Base-by-base conservation (phyloP, 23 tunicate genomes). In the Phallusia fumigata region DNA sequence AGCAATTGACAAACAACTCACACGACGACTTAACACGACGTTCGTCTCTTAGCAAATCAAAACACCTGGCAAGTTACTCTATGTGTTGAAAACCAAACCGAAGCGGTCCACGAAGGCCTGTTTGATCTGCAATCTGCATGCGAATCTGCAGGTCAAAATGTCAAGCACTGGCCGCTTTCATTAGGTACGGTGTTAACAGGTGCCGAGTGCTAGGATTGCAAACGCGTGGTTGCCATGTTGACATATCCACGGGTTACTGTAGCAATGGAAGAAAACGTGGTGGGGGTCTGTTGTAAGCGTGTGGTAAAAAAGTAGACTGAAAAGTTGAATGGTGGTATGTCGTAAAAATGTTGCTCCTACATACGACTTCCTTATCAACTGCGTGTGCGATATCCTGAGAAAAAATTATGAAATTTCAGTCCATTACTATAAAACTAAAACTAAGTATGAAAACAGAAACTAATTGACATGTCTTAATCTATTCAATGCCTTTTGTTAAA, bases 111-210 rank as follows among this genome's bases (percentile, higher is more conserved):
- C 11, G 16, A 24, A 22, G 13, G 15, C 28, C 5, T 58, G 69
- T 58, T 58, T 58, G 28, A 58, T 58, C 26, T 2, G 69, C 69
- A 21, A 58, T 58, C 69, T 6, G 28, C 26, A 58, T 22, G 69
- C 69, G 13, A 13, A 58, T 58, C 69, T 58, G 28, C 26, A 16
- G 69, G 69, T 58, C 69, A 58, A 24, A 58, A 58, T 6, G 69
- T 58, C 69, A 58, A 58, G 15, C 69, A 1, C 28, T 58, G 69
- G 1, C 28, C 28, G 69, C 69, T 58, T 58, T 58, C 69, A 58
- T 58, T 58, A 58, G 11, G 69, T 13, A 13, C 69, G 69, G 69
- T 58, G 69, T 58, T 58, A 58, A 58, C 69, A 58, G 69, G 69
- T 58, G 69, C 16, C 11, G 28, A 58, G 16, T 58, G 69, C 8